Evolutionary conservation across 2,113 vertebrate genomes (phyloP).

Genomic region (Tilapia sparmanii): DNA sequence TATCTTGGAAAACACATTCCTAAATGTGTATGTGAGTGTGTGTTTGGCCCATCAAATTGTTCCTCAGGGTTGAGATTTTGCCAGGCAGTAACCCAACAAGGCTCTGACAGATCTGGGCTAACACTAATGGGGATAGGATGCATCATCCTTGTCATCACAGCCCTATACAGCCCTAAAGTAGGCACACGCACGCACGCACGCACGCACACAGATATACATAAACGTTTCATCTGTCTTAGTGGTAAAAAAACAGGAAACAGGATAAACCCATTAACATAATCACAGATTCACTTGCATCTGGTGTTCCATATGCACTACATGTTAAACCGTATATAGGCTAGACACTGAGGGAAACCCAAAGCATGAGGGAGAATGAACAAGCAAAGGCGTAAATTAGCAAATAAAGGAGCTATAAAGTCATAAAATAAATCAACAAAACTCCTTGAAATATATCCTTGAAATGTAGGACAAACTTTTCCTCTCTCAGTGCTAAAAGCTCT

Average conservation of each 20-base stretch:
- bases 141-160: constrained; percentile 52
- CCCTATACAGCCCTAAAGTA: constrained; percentile 9
- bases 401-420: neutral
- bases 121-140: constrained; percentile 68
- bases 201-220: neutral
- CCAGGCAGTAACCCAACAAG: constrained; percentile 51
- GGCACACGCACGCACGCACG: neutral
- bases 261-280: constrained; percentile 27
- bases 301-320: constrained; percentile 1
- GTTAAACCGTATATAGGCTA: neutral
- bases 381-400: neutral
- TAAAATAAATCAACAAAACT: neutral
- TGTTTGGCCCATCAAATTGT: constrained; percentile 38
- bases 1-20: neutral
- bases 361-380: neutral
- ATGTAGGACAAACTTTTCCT: neutral
- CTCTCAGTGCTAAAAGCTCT: neutral
- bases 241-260: neutral
- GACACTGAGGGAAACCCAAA: neutral
- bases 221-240: neutral
- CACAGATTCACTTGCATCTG: constrained; percentile 30
- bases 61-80: constrained; percentile 55
- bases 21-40: neutral
- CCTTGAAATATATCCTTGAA: neutral
- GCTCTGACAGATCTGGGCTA: constrained; percentile 75